Percentiles rank a stretch among this genome's conserved stretches.
Conservation (phyloP, 2,113 vertebrate genomes). For the Poeciliopsis turrubarensis region DNA sequence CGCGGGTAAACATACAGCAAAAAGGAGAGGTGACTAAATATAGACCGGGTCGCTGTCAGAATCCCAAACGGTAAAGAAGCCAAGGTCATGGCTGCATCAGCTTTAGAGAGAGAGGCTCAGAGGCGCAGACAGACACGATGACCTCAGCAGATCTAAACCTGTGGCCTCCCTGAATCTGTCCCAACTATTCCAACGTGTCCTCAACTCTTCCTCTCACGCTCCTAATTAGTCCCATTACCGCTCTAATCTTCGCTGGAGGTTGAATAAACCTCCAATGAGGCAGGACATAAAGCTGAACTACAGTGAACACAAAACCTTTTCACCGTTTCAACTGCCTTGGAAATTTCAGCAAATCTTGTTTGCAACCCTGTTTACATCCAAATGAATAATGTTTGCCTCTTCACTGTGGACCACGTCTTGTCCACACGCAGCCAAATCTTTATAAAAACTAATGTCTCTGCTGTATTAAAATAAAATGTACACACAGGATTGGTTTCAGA, state of each 20-base stretch:
- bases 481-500: too few relatives aligned
- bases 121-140: constrained; percentile 8
- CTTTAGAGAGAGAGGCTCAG: constrained; percentile 17
- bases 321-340: too few relatives aligned
- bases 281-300: constrained; percentile 16
- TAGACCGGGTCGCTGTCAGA: constrained; percentile 41
- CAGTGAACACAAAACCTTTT: too few relatives aligned
- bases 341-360: too few relatives aligned
- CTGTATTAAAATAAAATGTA: too few relatives aligned
- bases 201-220: background rate
- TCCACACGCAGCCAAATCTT: too few relatives aligned
- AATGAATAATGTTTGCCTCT: too few relatives aligned
- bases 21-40: constrained; percentile 2
- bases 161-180: background rate
- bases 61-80: constrained; percentile 13
- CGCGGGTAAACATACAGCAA: constrained; percentile 10
- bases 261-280: constrained; percentile 6
- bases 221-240: constrained; percentile 33
- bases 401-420: too few relatives aligned
- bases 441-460: too few relatives aligned
- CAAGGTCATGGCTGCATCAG: constrained; percentile 56
- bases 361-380: too few relatives aligned
- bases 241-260: constrained; percentile 24
- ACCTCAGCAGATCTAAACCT: background rate
- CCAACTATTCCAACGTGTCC: constrained; percentile 27